Evolutionary conservation across 2,888 invertebrate genomes (phyloP).

Genomic region (Prenolepis imparis): DNA sequence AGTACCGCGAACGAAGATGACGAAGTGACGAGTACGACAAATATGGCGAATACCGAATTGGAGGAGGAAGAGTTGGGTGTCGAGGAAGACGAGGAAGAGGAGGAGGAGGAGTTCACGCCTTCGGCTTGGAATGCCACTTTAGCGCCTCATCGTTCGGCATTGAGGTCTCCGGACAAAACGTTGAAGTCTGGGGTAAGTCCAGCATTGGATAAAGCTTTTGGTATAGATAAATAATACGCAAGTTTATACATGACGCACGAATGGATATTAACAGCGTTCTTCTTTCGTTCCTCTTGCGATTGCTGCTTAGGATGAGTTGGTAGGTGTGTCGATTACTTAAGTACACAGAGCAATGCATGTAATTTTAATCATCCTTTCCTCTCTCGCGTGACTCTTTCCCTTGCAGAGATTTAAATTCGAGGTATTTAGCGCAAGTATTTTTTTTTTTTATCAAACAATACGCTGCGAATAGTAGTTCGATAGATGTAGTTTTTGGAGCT

Average conservation of each 20-base stretch:
- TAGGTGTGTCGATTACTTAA: conserved; percentile 78
- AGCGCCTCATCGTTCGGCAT: conserved; percentile 91
- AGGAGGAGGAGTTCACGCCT: conserved; percentile 90
- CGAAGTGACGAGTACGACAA: conserved; percentile 32
- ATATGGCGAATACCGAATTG: conserved; percentile 58
- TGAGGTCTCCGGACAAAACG: conserved; percentile 89
- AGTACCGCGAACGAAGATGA: conserved; percentile 57
- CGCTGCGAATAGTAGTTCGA: conserved; percentile 46
- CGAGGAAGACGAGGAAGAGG: conserved; percentile 89
- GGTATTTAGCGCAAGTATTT: conserved; percentile 67
- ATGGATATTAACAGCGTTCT: conserved; percentile 67
- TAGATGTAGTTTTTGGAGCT: conserved; percentile 61
- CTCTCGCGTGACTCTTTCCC: conserved; percentile 65
- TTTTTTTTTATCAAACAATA: conserved; percentile 45
- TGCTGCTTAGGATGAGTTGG: conserved; percentile 84
- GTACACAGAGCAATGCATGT: conserved; percentile 62
- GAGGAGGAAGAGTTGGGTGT: conserved; percentile 74
- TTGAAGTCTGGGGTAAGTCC: conserved; percentile 83
- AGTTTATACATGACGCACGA: conserved; percentile 57
- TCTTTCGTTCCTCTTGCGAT: conserved; percentile 61
- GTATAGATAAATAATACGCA: conserved; percentile 1
- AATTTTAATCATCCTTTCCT: conserved; percentile 60
- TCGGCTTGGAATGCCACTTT: conserved; percentile 94
- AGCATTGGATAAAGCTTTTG: neutral
- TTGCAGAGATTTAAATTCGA: conserved; percentile 72